A percentile compares a stretch with the other conserved stretches of the same genome.
Evolutionary conservation across 2,797 vertebrate species (phyloP).

Genomic region (Acanthornis magna): DNA sequence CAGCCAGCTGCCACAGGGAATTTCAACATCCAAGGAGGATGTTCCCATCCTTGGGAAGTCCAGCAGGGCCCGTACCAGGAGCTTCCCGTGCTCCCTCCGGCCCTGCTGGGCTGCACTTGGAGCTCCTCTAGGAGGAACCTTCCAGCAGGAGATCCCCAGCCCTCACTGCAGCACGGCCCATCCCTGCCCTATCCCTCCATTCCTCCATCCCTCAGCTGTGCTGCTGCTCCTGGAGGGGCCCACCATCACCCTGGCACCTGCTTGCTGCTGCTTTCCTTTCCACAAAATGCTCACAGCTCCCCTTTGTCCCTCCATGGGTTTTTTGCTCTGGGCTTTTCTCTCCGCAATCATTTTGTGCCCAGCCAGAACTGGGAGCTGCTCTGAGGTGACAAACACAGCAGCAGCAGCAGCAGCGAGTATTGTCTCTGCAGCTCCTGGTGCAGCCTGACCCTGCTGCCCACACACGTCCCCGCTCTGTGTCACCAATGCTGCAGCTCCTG

Average conservation of each 20-base stretch:
- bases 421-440: neutral
- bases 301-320: neutral
- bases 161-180: neutral
- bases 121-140: neutral
- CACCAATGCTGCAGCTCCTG: neutral
- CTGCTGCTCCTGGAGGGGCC: neutral
- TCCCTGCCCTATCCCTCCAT: neutral
- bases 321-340: slow-evolving; percentile 1
- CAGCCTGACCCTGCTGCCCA: neutral
- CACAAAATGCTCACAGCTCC: neutral
- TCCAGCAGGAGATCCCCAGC: neutral
- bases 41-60: neutral
- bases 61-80: neutral
- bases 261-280: neutral
- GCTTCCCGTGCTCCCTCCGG: accelerated
- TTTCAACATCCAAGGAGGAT: neutral
- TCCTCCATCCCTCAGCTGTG: neutral
- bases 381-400: neutral
- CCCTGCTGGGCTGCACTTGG: neutral
- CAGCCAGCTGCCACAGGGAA: neutral
- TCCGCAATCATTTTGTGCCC: neutral
- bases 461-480: accelerated
- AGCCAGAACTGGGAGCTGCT: neutral
- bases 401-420: neutral
- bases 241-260: neutral